A percentile compares a stretch with the other conserved stretches of the same genome.
These are phyloP conservation scores for Eueremaeus valkanovi DNA, from an alignment of 2,888 invertebrate genomes.

Conservation along the genomic window DNA sequence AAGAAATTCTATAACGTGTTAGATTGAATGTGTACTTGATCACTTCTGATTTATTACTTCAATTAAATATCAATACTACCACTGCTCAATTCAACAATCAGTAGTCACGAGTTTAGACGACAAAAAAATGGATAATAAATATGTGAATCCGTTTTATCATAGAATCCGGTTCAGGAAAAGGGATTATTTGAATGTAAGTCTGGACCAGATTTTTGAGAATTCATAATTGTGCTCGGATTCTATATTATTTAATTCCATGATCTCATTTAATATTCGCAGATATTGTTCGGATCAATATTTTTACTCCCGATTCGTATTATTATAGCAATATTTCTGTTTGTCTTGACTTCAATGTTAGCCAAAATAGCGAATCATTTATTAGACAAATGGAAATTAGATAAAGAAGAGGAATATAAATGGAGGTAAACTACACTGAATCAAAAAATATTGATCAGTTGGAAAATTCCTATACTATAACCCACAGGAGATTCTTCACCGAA, in stretches of 20 bases:
- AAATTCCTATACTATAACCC: no score
- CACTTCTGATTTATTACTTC: no score
- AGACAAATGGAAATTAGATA: not conserved
- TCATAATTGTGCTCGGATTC: no score
- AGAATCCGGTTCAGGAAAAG: slow-evolving; percentile 21
- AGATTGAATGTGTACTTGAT: no score
- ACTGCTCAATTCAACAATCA: no score
- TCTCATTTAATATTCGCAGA: slow-evolving; percentile 20
- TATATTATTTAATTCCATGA: no score
- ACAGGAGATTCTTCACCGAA: slow-evolving; percentile 42
- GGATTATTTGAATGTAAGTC: slow-evolving; percentile 31
- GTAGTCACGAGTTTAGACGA: no score
- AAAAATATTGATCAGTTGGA: no score
- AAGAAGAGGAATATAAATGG: slow-evolving; percentile 20
- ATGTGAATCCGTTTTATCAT: slow-evolving; percentile 41
- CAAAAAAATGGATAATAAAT: slow-evolving; percentile 9
- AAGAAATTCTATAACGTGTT: no score
- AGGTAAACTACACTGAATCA: slow-evolving; percentile 17
- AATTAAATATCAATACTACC: no score
- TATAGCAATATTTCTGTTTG: slow-evolving; percentile 5
- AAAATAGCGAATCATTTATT: slow-evolving; percentile 15
- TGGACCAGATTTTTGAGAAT: not conserved
- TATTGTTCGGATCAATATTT: slow-evolving; percentile 34
- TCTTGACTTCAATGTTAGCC: slow-evolving; percentile 28
- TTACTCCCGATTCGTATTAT: slow-evolving; percentile 34